Base-by-base conservation (phyloP, 2,888 invertebrate species). In the Platycheirus albimanus region DNA sequence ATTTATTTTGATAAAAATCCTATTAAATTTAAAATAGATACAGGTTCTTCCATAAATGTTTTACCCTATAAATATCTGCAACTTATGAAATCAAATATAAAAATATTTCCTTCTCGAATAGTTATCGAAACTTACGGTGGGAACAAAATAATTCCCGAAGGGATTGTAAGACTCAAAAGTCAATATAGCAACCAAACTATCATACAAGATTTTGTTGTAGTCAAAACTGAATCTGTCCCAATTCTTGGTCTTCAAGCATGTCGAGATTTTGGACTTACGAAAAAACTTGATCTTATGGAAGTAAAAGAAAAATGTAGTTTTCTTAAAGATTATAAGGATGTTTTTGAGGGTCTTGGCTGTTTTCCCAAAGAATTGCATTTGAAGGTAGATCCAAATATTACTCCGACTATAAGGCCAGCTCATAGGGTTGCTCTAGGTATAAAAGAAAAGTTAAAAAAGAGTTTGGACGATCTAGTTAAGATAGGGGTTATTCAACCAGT, bases 241-340 rank as follows among this genome's bases (percentile, higher is more conserved):
- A 61, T 61, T 7, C n/a, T 61, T 15, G 61, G 61, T n/a, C 24
- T 61, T 0, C 61, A 45, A 43, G 41, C 45, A 45, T 43, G 43
- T 41, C 43, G 47, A n/a, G 45, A 45, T 43, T 63, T 63, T 11
- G 30, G 45, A 10, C 24, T 64, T 11, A 49, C 13, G 20, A 36
- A 66, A 66, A 66, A 51, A 51, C 7, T 49, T 15, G 38, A 66
- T 51, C 13, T 49, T 28, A 49, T 49, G 49, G 5, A 49, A 1
- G 24, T 49, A 6, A 49, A 49, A 13, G 66, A 49, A 51, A 66
- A 19, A 51, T 24, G 24, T 38, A 28, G 13, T 38, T 36, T 66
- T 66, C 13, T 66, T 7, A 49, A 66, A 24, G 66, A 66, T 49
- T 33, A 63, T 30, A 33, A 33, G 19, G 49, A 66, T 41, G 13